Evolutionary conservation across 2,113 vertebrate species (phyloP).

Genomic region (Plotosus lineatus): DNA sequence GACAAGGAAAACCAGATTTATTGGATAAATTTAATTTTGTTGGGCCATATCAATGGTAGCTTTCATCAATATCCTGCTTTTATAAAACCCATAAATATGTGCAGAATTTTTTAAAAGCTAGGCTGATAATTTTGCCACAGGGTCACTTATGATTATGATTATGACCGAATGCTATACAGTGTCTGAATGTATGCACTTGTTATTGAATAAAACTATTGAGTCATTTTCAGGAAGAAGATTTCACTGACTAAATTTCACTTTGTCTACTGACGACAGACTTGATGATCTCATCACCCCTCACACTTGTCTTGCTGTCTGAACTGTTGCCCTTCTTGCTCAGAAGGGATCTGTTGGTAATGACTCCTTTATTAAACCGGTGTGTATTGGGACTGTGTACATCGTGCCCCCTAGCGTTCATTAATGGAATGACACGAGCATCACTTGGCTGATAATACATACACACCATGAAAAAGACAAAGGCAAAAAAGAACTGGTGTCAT

Average conservation of each 20-base stretch:
- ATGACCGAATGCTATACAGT: too few species aligned
- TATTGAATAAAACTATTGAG: neutral
- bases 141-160: too few species aligned
- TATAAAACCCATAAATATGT: neutral
- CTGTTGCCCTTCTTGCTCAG: slow-evolving; percentile 9
- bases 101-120: neutral
- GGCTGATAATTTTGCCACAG: too few species aligned
- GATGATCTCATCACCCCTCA: slow-evolving; percentile 22
- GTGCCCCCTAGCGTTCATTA: slow-evolving; percentile 51
- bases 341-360: neutral
- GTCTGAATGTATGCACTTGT: neutral
- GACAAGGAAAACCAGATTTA: neutral
- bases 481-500: neutral
- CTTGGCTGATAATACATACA: neutral
- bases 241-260: neutral
- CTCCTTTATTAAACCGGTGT: slow-evolving; percentile 10
- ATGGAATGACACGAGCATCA: slow-evolving; percentile 33
- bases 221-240: neutral
- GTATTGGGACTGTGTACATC: slow-evolving; percentile 24
- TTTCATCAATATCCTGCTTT: slow-evolving; percentile 3
- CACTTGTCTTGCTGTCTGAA: slow-evolving; percentile 14
- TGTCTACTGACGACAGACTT: slow-evolving; percentile 8
- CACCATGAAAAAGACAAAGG: neutral
- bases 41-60: neutral
- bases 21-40: neutral